Percentiles rank a stretch among this genome's conserved stretches.
phyloP scores from a whole-genome alignment of 2,113 vertebrate genomes.

The Bufo gargarizans region DNA sequence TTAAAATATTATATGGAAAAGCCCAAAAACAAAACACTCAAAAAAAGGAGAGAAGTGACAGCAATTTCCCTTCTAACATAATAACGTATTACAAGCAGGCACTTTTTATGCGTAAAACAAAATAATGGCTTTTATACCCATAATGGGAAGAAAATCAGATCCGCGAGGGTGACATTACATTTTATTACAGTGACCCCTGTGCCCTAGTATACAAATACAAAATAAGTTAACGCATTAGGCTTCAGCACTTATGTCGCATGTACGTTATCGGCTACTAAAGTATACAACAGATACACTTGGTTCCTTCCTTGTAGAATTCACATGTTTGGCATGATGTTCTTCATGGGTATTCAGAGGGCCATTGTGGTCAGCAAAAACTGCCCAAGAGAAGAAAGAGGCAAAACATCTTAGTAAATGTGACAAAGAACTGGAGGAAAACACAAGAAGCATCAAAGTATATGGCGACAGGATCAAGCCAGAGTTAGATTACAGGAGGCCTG shows the following conservation, averaged over 20 bases:
- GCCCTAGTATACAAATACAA: conserved; percentile 40
- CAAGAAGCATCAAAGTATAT: neutral
- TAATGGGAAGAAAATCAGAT: neutral
- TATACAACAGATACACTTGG: conserved; percentile 55
- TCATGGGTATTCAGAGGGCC: conserved; percentile 71
- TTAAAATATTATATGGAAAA: neutral
- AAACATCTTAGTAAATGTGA: neutral
- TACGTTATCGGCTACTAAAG: conserved; percentile 51
- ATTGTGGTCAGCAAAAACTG: conserved; percentile 84
- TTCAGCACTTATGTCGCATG: conserved; percentile 51
- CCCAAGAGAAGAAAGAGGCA: conserved; percentile 13
- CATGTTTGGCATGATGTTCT: conserved; percentile 54
- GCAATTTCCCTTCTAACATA: neutral
- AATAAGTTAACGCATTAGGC: conserved; percentile 53
- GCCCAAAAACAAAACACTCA: neutral
- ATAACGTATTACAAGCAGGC: conserved; percentile 18
- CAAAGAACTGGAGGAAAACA: neutral
- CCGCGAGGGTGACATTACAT: neutral
- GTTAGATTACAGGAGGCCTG: too few relatives aligned
- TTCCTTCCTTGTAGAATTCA: conserved; percentile 63
- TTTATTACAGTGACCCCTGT: conserved; percentile 21
- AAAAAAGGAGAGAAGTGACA: neutral
- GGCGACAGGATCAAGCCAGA: neutral
- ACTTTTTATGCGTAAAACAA: neutral
- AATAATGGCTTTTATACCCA: neutral